Conservation (phyloP, 64 coral and sea anemone genomes). For the Acropora tenuis region DNA sequence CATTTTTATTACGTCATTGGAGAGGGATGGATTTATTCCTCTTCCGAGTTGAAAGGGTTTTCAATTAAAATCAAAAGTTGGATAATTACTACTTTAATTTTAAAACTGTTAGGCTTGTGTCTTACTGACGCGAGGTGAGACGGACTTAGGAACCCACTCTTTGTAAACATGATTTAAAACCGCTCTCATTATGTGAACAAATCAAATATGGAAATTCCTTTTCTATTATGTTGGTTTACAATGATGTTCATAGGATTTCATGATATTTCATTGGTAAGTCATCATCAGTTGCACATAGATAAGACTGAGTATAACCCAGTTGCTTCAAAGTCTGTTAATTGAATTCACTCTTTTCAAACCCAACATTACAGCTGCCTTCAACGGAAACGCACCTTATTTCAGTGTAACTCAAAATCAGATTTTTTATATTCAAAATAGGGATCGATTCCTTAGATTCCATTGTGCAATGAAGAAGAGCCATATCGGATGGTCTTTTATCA, state of each 20-base stretch:
- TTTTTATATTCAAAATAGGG: too few species aligned
- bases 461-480: too few species aligned
- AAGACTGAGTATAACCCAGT: too few species aligned
- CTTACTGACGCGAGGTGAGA: not conserved
- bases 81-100: constrained; percentile 47
- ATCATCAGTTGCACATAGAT: too few species aligned
- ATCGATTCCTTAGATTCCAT: too few species aligned
- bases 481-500: too few species aligned
- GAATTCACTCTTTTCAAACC: too few species aligned
- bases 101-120: constrained; percentile 41
- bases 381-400: too few species aligned
- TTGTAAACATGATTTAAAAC: not conserved
- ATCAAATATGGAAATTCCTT: not conserved
- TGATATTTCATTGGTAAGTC: too few species aligned
- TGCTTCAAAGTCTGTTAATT: too few species aligned
- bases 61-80: constrained; percentile 37
- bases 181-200: not conserved
- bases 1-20: constrained; percentile 8
- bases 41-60: constrained; percentile 34
- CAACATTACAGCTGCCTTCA: too few species aligned
- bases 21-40: constrained; percentile 17
- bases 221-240: not conserved
- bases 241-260: not conserved
- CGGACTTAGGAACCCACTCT: not conserved
- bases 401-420: too few species aligned